Evolutionary conservation across 53 echinoderm and acorn worm species (phyloP).

Genomic region (Paracentrotus lividus): DNA sequence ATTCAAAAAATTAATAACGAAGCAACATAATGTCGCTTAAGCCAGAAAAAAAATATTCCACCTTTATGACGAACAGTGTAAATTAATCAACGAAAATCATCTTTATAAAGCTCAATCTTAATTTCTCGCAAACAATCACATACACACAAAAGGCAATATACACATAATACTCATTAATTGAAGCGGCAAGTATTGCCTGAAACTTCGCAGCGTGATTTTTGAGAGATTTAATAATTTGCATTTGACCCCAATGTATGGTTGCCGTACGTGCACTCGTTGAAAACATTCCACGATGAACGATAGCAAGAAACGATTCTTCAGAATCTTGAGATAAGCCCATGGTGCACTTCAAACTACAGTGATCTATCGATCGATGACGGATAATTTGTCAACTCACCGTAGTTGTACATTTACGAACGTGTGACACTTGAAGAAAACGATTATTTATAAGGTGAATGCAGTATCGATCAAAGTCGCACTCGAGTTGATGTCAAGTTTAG

Average conservation of each 20-base stretch:
- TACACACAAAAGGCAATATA: too few relatives aligned
- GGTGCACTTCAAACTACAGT: not conserved
- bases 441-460: not conserved
- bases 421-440: not conserved
- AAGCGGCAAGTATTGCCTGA: too few relatives aligned
- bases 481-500: conserved; percentile 31
- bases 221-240: not conserved
- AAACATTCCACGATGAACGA: not conserved
- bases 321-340: not conserved
- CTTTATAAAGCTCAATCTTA: too few relatives aligned
- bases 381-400: not conserved
- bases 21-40: too few relatives aligned
- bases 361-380: not conserved
- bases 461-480: not conserved
- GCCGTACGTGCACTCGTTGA: not conserved
- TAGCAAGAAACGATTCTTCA: not conserved
- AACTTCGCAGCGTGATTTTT: not conserved
- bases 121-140: too few relatives aligned
- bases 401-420: not conserved
- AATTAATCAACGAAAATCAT: too few relatives aligned
- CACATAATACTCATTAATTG: too few relatives aligned
- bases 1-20: too few relatives aligned
- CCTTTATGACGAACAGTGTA: too few relatives aligned
- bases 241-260: not conserved
- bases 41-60: too few relatives aligned